Percentiles rank a stretch among this genome's conserved stretches.
Conservation (phyloP, 2,797 vertebrate genomes). For the Acrossocheilus fasciatus region DNA sequence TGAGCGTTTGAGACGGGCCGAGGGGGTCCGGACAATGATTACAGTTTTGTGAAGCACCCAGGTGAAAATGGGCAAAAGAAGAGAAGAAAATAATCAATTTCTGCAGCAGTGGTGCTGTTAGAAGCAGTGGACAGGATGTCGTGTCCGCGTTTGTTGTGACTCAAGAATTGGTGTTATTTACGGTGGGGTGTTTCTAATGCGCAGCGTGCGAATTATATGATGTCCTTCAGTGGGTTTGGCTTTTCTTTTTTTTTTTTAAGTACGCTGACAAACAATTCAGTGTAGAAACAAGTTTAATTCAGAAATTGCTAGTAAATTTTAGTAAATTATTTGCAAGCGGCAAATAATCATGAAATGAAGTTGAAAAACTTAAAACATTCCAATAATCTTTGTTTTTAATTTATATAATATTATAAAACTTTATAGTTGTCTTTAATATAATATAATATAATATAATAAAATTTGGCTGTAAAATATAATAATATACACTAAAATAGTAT, state of each 20-base stretch:
- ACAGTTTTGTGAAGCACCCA: constrained; percentile 74
- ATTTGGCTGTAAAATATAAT: neutral
- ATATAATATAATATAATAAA: too few relatives aligned
- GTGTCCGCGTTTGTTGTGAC: constrained; percentile 27
- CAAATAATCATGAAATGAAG: too few relatives aligned
- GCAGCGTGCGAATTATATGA: neutral
- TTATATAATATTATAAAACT: too few relatives aligned
- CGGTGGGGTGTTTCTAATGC: neutral
- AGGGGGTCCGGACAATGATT: constrained; percentile 66
- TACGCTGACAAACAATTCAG: neutral
- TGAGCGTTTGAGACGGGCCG: constrained; percentile 59
- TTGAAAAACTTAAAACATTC: too few relatives aligned
- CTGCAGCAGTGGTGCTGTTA: constrained; percentile 18
- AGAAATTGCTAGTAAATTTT: neutral
- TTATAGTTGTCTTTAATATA: too few relatives aligned
- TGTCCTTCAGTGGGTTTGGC: neutral
- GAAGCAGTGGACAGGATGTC: constrained; percentile 40
- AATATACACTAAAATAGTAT: neutral
- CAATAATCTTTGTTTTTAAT: too few relatives aligned
- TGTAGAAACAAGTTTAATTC: neutral
- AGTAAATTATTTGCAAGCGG: too few relatives aligned
- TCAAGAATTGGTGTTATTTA: neutral
- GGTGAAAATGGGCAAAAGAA: constrained; percentile 69
- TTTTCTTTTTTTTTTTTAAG: neutral
- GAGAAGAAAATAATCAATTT: constrained; percentile 73